Evolutionary conservation across 2,113 vertebrate species (phyloP).

Genomic region (Megaleporinus macrocephalus): DNA sequence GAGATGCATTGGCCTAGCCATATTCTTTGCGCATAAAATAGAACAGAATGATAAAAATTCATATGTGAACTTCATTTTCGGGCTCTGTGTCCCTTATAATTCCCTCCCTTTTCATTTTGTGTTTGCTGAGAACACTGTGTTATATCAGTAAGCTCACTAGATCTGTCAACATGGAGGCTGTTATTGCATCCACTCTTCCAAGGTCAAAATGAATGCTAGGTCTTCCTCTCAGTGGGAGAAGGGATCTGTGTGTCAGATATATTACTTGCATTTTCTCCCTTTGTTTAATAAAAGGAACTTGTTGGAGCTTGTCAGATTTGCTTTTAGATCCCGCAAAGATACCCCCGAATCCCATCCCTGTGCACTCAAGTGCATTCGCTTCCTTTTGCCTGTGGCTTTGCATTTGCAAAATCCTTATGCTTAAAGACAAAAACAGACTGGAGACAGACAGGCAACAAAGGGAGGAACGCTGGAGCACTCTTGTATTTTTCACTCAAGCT

Average conservation of each 20-base stretch:
- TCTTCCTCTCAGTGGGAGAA: constrained; percentile 35
- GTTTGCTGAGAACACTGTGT: constrained; percentile 29
- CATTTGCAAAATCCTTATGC: constrained; percentile 30
- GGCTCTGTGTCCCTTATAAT: constrained; percentile 6
- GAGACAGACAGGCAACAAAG: neutral
- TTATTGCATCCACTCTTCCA: constrained; percentile 48
- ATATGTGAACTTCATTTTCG: constrained; percentile 18
- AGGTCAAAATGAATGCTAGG: constrained; percentile 55
- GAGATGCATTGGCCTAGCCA: neutral
- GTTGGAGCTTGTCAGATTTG: constrained; percentile 55
- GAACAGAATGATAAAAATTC: constrained; percentile 18
- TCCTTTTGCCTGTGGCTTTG: constrained; percentile 23
- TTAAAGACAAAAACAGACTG: constrained; percentile 21
- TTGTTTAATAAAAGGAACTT: constrained; percentile 57
- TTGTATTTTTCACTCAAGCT: constrained; percentile 24
- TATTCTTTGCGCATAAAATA: neutral
- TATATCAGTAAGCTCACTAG: constrained; percentile 38
- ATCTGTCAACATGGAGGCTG: constrained; percentile 51
- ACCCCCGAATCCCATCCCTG: constrained; percentile 42
- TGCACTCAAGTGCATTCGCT: constrained; percentile 42
- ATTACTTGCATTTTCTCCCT: constrained; percentile 49
- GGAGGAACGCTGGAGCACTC: neutral
- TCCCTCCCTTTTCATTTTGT: constrained; percentile 39
- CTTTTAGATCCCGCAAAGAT: constrained; percentile 45
- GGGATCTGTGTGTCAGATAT: constrained; percentile 45